phyloP scores from a whole-genome alignment of 2,888 invertebrate species.

The Pollenia labialis region DNA sequence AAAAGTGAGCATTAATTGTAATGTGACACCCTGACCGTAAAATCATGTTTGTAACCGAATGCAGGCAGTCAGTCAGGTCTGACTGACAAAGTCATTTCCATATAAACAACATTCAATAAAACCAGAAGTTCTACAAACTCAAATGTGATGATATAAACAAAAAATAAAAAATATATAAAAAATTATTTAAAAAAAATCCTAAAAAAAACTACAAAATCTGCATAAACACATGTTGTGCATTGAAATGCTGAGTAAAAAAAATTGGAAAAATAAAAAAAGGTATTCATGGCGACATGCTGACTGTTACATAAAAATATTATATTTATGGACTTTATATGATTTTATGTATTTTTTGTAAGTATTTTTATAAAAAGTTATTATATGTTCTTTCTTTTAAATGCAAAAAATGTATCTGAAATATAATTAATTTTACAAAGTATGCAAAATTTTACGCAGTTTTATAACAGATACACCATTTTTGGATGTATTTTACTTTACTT shows the following conservation, averaged over 20 bases:
- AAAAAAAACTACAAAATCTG: constrained; percentile 38
- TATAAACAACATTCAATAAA: background rate
- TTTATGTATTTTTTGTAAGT: constrained; percentile 17
- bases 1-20: constrained; percentile 60
- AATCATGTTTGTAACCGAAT: constrained; percentile 16
- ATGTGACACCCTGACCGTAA: constrained; percentile 63
- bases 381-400: background rate
- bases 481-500: no score
- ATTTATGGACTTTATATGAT: constrained; percentile 46
- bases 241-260: constrained; percentile 19
- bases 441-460: constrained; percentile 6
- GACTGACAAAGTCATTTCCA: constrained; percentile 15
- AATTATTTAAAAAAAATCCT: background rate
- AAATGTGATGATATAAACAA: constrained; percentile 56
- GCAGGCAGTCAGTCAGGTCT: background rate
- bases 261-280: background rate
- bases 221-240: constrained; percentile 42
- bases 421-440: constrained; percentile 52
- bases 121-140: constrained; percentile 60
- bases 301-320: constrained; percentile 65
- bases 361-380: constrained; percentile 15
- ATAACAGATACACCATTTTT: background rate
- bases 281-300: constrained; percentile 71
- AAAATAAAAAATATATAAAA: constrained; percentile 35
- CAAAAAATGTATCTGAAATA: constrained; percentile 27